Percentiles rank a stretch among this genome's conserved stretches.
Conservation (phyloP, 2,113 vertebrate species). For the Rissa tridactyla region DNA sequence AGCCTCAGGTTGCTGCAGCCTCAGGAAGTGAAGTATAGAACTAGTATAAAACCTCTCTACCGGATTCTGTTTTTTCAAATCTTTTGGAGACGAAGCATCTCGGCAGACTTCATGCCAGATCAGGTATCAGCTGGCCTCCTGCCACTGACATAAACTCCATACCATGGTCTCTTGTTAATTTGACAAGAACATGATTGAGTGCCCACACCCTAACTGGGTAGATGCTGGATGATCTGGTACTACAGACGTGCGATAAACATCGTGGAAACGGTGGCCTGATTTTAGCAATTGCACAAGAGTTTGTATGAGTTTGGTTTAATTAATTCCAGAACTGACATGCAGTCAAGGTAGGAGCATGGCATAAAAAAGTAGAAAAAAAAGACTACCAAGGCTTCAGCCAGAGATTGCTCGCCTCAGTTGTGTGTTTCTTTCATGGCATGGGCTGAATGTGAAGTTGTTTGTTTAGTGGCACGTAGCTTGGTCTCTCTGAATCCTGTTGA, state of each 20-base stretch:
- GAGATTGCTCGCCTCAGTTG: not conserved
- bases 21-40: not conserved
- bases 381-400: not conserved
- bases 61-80: not conserved
- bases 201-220: constrained; percentile 47
- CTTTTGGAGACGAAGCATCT: not conserved
- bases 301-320: not conserved
- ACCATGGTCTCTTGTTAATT: constrained; percentile 53
- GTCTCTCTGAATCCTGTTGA: not conserved
- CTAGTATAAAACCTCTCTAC: not conserved
- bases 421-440: accelerated
- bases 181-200: constrained; percentile 60
- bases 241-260: constrained; percentile 29
- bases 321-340: not conserved
- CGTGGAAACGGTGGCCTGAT: not conserved
- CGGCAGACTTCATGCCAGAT: constrained; percentile 13
- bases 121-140: constrained; percentile 55
- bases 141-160: constrained; percentile 37
- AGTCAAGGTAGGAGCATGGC: not conserved
- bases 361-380: not conserved
- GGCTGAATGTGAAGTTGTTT: not conserved
- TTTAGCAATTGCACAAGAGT: constrained; percentile 33
- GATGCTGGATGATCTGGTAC: constrained; percentile 46
- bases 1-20: not conserved
- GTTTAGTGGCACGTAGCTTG: accelerated